Evolutionary conservation across 1,140 invertebrate genomes (phyloP).

Genomic region (Papilio polytes): DNA sequence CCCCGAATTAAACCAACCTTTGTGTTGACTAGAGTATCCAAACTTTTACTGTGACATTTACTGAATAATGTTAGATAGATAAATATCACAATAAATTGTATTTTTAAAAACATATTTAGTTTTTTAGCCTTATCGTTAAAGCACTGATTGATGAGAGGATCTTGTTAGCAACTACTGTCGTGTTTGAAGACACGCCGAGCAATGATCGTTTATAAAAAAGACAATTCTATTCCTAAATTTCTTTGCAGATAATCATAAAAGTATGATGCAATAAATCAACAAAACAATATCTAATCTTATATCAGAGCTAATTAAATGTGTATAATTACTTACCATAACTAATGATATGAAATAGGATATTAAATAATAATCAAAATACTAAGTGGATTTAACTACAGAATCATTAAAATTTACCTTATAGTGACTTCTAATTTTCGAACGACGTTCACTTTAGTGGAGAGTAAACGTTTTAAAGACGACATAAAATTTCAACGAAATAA

Average conservation of each 20-base stretch:
- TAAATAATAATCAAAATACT: neutral
- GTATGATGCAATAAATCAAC: neutral
- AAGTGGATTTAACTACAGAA: too few relatives aligned
- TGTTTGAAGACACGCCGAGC: neutral
- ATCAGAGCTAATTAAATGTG: neutral
- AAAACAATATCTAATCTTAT: neutral
- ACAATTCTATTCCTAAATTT: neutral
- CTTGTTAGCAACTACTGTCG: neutral
- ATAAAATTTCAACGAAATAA: too few relatives aligned
- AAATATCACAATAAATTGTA: neutral
- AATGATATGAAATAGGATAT: neutral
- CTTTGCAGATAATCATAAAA: neutral
- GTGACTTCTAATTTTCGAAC: too few relatives aligned
- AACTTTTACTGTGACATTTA: neutral
- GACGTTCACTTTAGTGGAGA: too few relatives aligned
- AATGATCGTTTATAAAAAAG: neutral
- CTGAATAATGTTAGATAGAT: neutral
- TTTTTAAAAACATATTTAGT: neutral
- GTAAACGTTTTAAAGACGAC: too few relatives aligned
- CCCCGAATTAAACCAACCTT: slow-evolving; percentile 53
- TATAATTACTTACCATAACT: too few relatives aligned
- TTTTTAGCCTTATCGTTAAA: neutral
- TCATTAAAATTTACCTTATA: too few relatives aligned
- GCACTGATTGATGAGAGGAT: neutral
- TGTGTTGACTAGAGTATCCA: slow-evolving; percentile 54